Percentiles rank a stretch among this genome's conserved stretches.
phyloP scores from a whole-genome alignment of 1,140 invertebrate species.

The Epicauta chinensis region DNA sequence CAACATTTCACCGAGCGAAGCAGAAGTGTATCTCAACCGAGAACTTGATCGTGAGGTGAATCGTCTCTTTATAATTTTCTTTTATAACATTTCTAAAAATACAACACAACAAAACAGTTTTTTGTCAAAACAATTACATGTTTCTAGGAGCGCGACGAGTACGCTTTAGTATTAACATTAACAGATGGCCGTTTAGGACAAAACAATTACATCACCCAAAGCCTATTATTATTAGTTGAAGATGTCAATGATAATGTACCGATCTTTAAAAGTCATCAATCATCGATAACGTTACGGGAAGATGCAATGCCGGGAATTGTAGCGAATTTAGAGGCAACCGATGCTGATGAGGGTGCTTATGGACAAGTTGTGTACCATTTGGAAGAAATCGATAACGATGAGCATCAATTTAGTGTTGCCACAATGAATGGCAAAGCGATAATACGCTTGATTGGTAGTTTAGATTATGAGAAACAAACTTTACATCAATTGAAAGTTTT shows the following conservation, averaged over 20 bases:
- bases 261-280: constrained; percentile 77
- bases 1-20: constrained; percentile 70
- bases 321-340: constrained; percentile 77
- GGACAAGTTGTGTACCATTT: constrained; percentile 63
- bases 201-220: constrained; percentile 85
- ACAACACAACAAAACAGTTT: not conserved
- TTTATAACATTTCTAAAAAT: no score
- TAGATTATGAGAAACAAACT: constrained; percentile 86
- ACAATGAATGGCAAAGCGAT: constrained; percentile 86
- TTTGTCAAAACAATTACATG: constrained; percentile 3
- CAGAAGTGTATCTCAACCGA: constrained; percentile 81
- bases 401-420: constrained; percentile 68
- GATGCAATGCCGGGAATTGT: constrained; percentile 67
- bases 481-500: constrained; percentile 80
- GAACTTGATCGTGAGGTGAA: constrained; percentile 83
- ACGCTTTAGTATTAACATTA: constrained; percentile 78
- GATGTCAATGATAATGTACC: constrained; percentile 90
- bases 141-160: constrained; percentile 72
- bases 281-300: constrained; percentile 72
- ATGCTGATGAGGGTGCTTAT: constrained; percentile 84
- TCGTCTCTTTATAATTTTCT: not conserved
- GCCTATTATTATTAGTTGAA: constrained; percentile 79
- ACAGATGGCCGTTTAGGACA: constrained; percentile 83
- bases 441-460: constrained; percentile 61
- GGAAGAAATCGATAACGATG: constrained; percentile 72